Evolutionary conservation across 2,888 invertebrate genomes (phyloP), one percentile per base, ranked within the genome.

Genomic region (Agriopis aurantiaria): DNA sequence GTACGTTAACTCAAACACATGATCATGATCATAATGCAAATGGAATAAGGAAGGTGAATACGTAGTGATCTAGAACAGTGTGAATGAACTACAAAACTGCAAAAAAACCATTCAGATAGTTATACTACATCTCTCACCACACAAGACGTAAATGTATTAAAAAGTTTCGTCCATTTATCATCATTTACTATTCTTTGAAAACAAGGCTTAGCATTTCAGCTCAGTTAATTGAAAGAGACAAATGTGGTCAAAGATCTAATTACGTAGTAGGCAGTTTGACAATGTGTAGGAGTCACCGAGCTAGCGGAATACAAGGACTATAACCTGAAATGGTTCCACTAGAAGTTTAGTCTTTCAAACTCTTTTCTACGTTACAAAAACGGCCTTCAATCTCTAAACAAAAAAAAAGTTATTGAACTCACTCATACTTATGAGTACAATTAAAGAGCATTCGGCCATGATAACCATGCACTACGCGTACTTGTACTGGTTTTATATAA

Each of bases 171-270:
- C 51, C 64, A 75, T 73, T 69, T 73, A 75, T 75, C 69, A 71
- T 71, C 67, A 73, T 73, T 72, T 72, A 68, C 62, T 65, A 52
- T 71, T 71, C 66, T 66, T 71, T 67, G 63, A 64, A 60, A 69
- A 69, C 69, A 69, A 65, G 60, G 64, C 72, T 66, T 68, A 71
- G 62, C 62, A 72, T 72, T 74, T 76, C 63, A 72, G 67, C 60
- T 75, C 61, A 65, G 62, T 59, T 69, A 69, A 67, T 69, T 73
- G 69, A 70, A 74, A 62, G 60, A 74, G 71, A 75, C 69, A 51
- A 76, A 75, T 69, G 71, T 68, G 52, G 72, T 68, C 68, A 66
- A 68, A 65, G 65, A 72, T 66, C 65, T 72, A 69, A 69, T 69
- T 69, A 65, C 65, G 65, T 71, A 65, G 69, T 69, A 65, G 65